phyloP scores from a whole-genome alignment of 2,113 vertebrate species.

The Hippoglossus stenolepis region DNA sequence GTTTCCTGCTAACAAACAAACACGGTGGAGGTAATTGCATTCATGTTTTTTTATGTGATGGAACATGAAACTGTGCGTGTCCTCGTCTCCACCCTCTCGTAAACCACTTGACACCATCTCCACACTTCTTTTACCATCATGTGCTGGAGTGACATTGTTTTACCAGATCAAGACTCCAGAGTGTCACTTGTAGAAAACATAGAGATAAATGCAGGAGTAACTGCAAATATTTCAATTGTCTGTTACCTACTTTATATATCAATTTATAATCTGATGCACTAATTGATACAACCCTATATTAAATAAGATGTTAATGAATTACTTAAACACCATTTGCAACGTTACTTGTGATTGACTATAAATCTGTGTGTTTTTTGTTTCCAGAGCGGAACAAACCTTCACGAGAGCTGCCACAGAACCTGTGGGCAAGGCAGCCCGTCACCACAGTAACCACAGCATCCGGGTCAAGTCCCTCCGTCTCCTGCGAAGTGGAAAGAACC shows the following conservation, averaged over 20 bases:
- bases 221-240: neutral
- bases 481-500: conserved; percentile 13
- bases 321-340: too few species aligned
- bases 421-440: conserved; percentile 40
- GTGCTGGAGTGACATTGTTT: neutral
- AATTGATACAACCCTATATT: too few species aligned
- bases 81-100: neutral
- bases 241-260: neutral
- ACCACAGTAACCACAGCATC: conserved; percentile 52
- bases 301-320: neutral
- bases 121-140: neutral
- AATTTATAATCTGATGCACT: too few species aligned
- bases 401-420: conserved; percentile 61
- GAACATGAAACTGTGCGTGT: neutral
- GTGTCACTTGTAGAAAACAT: too few species aligned
- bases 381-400: conserved; percentile 60
- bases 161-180: too few species aligned
- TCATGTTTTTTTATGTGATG: neutral
- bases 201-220: neutral
- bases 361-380: conserved; percentile 2
- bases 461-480: conserved; percentile 58
- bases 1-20: neutral
- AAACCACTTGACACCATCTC: neutral
- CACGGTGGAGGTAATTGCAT: too few species aligned
- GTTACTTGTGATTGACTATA: neutral